These are phyloP conservation scores for Coracias cyanogaster DNA, from an alignment of 2,797 vertebrate species.

Conservation along the genomic window DNA sequence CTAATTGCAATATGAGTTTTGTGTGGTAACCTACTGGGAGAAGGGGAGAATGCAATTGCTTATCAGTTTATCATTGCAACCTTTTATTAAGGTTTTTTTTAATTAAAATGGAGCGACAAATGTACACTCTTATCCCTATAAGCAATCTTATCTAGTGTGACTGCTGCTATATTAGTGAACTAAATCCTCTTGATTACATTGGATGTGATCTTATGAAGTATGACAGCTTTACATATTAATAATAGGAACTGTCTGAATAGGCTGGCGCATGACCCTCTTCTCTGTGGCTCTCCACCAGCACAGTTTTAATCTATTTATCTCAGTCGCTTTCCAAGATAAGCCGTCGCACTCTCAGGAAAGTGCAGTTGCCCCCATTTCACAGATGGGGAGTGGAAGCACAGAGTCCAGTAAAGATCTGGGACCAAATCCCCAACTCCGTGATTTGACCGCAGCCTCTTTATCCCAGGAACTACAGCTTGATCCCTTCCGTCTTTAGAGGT, in stretches of 20 bases:
- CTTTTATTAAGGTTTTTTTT: constrained; percentile 77
- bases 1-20: constrained; percentile 68
- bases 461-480: neutral
- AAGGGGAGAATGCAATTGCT: constrained; percentile 49
- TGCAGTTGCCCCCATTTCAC: neutral
- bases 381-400: neutral
- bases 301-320: constrained; percentile 59
- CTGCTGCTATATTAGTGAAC: constrained; percentile 72
- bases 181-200: constrained; percentile 74
- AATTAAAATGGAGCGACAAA: constrained; percentile 74
- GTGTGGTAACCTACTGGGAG: constrained; percentile 56
- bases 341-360: neutral
- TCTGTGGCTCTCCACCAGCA: constrained; percentile 43
- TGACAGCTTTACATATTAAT: constrained; percentile 75
- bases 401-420: neutral
- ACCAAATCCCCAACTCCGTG: neutral
- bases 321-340: constrained; percentile 17
- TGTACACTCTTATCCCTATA: constrained; percentile 73
- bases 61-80: constrained; percentile 75
- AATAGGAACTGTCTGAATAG: constrained; percentile 65
- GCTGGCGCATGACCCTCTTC: constrained; percentile 62
- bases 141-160: constrained; percentile 73
- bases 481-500: neutral
- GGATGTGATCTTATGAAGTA: constrained; percentile 76
- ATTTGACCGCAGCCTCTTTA: neutral